A percentile compares a stretch with the other conserved stretches of the same genome.
These are phyloP conservation scores for Paelopatides confundens DNA, from an alignment of 53 echinoderm and acorn worm species.

Conservation along the genomic window DNA sequence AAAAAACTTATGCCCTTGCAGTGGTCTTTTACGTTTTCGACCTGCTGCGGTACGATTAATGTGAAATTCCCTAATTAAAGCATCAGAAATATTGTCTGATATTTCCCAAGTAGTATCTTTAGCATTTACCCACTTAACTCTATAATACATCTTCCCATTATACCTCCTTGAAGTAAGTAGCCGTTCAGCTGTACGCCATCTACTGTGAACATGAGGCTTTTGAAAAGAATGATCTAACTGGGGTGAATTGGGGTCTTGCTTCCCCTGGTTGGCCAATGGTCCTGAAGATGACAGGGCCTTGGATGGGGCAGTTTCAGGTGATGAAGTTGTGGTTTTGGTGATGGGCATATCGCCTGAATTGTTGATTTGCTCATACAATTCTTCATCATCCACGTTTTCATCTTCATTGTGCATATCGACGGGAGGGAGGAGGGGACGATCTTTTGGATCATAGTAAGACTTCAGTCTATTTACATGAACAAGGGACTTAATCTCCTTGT, in stretches of 20 bases:
- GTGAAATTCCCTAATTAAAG: conserved; percentile 14
- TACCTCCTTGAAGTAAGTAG: neutral
- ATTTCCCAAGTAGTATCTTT: conserved; percentile 5
- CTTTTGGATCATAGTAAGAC: conserved; percentile 44
- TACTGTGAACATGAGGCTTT: no score
- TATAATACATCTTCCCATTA: conserved; percentile 35
- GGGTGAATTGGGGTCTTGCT: no score
- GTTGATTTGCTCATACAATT: neutral
- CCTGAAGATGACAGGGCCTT: conserved; percentile 38
- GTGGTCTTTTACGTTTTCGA: neutral
- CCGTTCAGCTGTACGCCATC: conserved; percentile 12
- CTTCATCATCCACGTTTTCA: conserved; percentile 12
- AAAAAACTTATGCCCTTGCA: conserved; percentile 10
- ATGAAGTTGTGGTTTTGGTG: no score
- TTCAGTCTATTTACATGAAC: conserved; percentile 18
- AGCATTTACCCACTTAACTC: conserved; percentile 2
- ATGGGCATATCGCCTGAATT: neutral
- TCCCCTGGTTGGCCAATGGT: neutral
- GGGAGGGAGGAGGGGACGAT: conserved; percentile 52
- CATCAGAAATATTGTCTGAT: conserved; percentile 24
- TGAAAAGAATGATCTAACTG: no score
- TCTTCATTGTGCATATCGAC: neutral
- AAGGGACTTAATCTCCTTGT: conserved; percentile 28
- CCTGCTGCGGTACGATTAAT: conserved; percentile 17
- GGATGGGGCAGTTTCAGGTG: conserved; percentile 32